These are phyloP conservation scores for Sesamia nonagrioides DNA, from an alignment of 1,140 invertebrate species.

Conservation along the genomic window DNA sequence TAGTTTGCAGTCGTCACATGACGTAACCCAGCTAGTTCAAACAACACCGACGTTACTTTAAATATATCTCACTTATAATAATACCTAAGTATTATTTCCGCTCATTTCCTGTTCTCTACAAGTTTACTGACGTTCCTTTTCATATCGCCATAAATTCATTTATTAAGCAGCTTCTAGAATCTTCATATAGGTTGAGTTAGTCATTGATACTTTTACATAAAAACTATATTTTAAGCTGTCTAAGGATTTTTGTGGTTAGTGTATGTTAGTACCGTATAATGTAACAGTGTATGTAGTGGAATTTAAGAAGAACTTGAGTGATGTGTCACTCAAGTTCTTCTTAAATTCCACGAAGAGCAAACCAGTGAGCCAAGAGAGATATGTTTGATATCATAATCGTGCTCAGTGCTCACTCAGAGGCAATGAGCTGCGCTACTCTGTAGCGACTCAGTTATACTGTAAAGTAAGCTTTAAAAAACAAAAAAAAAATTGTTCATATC, in stretches of 20 bases:
- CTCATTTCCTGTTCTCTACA: constrained; percentile 18
- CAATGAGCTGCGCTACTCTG: constrained; percentile 10
- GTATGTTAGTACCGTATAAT: constrained; percentile 1
- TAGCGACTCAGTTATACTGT: not conserved
- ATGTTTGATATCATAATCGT: constrained; percentile 21
- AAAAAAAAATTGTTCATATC: not conserved
- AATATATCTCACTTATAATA: constrained; percentile 13
- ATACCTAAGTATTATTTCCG: constrained; percentile 12
- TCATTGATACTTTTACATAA: constrained; percentile 1
- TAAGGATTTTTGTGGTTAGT: not conserved
- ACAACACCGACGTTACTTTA: constrained; percentile 45
- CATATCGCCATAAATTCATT: constrained; percentile 9
- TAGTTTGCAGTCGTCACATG: constrained; percentile 53
- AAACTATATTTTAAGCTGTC: not conserved
- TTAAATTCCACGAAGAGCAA: constrained; percentile 21
- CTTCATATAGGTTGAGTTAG: not conserved
- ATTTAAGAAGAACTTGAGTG: too few relatives aligned
- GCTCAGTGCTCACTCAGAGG: not conserved
- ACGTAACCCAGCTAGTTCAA: constrained; percentile 52
- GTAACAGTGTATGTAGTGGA: too few relatives aligned
- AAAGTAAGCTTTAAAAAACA: constrained; percentile 9
- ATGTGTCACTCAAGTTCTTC: constrained; percentile 11
- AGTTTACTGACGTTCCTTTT: not conserved
- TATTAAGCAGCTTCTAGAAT: constrained; percentile 1
- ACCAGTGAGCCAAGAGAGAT: constrained; percentile 15